Conservation (phyloP, 92 coral and sea anemone genomes). For the Porites evermanni region DNA sequence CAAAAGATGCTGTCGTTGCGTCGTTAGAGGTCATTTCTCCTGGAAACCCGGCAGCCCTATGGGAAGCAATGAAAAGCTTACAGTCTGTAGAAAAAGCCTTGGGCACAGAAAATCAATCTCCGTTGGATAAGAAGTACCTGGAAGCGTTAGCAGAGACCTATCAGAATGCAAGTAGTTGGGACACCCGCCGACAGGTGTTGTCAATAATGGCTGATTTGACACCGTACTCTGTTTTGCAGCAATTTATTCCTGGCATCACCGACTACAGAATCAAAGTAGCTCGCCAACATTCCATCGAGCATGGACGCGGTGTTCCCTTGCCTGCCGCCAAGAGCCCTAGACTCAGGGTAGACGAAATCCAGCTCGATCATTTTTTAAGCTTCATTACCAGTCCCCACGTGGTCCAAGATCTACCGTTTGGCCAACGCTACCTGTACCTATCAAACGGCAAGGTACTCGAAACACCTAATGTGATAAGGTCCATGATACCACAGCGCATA, state of each 20-base stretch:
- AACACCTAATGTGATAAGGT: slow-evolving; percentile 47
- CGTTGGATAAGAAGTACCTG: slow-evolving; percentile 29
- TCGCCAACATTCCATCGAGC: slow-evolving; percentile 41
- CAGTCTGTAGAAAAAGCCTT: slow-evolving; percentile 13
- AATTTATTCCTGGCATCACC: slow-evolving; percentile 64
- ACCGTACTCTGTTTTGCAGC: slow-evolving; percentile 53
- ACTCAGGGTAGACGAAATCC: slow-evolving; percentile 40
- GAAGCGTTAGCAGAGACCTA: slow-evolving; percentile 62
- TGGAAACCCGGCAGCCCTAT: slow-evolving; percentile 18
- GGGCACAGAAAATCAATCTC: neutral
- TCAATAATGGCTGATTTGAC: slow-evolving; percentile 71
- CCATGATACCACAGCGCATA: slow-evolving; percentile 46
- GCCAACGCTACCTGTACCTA: too few relatives aligned
- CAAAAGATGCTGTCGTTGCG: slow-evolving; percentile 43
- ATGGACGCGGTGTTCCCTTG: slow-evolving; percentile 60
- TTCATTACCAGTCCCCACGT: slow-evolving; percentile 52
- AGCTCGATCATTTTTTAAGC: slow-evolving; percentile 60
- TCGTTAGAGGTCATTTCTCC: slow-evolving; percentile 41
- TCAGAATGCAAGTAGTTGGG: slow-evolving; percentile 55
- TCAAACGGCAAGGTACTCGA: slow-evolving; percentile 2
- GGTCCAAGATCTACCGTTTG: slow-evolving; percentile 23
- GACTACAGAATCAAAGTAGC: slow-evolving; percentile 49
- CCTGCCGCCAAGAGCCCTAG: slow-evolving; percentile 56
- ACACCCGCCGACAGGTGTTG: slow-evolving; percentile 64
- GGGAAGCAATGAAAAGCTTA: slow-evolving; percentile 21